Evolutionary conservation across 2,888 invertebrate genomes (phyloP), one percentile per base, ranked within the genome.

Genomic region (Phaedon cochleariae): DNA sequence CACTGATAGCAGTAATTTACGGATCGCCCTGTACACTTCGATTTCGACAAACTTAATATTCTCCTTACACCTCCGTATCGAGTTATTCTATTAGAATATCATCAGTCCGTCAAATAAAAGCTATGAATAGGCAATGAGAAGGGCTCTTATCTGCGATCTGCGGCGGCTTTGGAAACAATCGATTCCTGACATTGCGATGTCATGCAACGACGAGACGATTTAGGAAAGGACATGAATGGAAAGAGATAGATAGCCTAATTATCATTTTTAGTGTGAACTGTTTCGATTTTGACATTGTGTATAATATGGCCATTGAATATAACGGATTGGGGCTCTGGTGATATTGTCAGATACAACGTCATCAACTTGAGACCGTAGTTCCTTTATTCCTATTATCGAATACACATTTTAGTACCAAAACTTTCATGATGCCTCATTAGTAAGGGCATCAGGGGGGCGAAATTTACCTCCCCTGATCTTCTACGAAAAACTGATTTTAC

Each of bases 71-170:
- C 65, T 59, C 65, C 65, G 65, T 70, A 76, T 75, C 74, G 72
- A 71, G 75, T 72, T 71, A 77, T 77, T 76, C 78, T 67, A 78
- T 77, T 78, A 76, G 75, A 76, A 70, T 77, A 77, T 78, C 74
- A 77, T 77, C 76, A 72, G 73, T 74, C 75, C 72, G 75, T 77
- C 76, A 77, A 77, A 74, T 69, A 74, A 76, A 76, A 74, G 75
- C 74, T 72, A 79, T 79, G 79, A 77, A 79, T 79, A 79, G 73
- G 74, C 77, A 77, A 79, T 79, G 79, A 77, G 74, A 65, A 65
- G 61, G 64, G 59, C 65, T 74, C 66, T 74, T 75, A 77, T 76
- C 76, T 71, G 62, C 66, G 73, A 75, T 75, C 71, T 41, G 72
- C 71, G 69, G 71, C 65, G 68, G 70, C 72, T 76, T 76, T 71